phyloP scores from a whole-genome alignment of 2,113 vertebrate genomes.

The Leucoraja erinaceus region DNA sequence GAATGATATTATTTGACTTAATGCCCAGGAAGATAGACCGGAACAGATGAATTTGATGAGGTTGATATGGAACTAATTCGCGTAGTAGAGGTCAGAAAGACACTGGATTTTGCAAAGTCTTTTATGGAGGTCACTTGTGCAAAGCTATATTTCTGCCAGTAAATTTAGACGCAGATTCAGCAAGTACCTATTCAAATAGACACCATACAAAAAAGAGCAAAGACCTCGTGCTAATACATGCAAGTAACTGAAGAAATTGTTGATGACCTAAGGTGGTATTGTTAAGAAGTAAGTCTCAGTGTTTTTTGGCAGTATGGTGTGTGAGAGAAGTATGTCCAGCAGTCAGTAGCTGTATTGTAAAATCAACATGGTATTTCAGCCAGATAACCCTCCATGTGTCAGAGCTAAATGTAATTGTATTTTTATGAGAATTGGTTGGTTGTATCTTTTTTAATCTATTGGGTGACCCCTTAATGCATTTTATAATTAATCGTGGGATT shows the following conservation, averaged over 20 bases:
- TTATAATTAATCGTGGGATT: neutral
- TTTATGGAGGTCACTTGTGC: neutral
- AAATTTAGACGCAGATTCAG: neutral
- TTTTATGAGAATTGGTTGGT: neutral
- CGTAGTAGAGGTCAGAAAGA: neutral
- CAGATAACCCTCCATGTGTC: neutral
- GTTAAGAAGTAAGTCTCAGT: neutral
- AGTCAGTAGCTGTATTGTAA: neutral
- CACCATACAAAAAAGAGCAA: neutral
- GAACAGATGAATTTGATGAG: conserved; percentile 1
- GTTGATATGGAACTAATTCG: neutral
- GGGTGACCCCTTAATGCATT: neutral
- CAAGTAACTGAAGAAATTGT: neutral
- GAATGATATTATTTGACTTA: neutral
- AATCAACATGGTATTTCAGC: neutral
- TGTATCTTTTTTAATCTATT: neutral
- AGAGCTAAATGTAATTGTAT: neutral
- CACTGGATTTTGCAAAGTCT: neutral
- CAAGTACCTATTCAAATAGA: neutral
- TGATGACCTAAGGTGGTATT: neutral
- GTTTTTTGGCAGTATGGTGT: neutral
- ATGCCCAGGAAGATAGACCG: neutral
- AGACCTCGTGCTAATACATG: too few relatives aligned
- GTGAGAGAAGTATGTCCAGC: neutral
- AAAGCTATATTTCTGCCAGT: neutral